Base-by-base conservation (phyloP, 2,113 vertebrate species). In the Oncorhynchus mykiss region DNA sequence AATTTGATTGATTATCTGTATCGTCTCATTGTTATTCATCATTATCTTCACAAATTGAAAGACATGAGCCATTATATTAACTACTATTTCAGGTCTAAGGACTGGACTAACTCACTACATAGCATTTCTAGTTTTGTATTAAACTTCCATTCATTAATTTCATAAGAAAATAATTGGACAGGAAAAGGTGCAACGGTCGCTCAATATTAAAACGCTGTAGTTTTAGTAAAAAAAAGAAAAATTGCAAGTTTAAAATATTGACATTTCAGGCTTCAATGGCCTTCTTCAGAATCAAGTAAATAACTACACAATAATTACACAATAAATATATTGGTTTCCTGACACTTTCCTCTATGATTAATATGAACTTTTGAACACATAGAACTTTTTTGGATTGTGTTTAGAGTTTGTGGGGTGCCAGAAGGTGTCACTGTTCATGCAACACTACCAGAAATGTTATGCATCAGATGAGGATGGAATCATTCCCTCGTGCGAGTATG, bases 371-470 rank as follows among this genome's bases (percentile, higher is more conserved):
- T 24, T 25, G 9, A 64, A 64, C 62, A n/a, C 22, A 11, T 22
- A 25, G 2, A 45, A 45, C 20, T 64, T 64, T 22, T 22, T 1
- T 0, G n/a, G n/a, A n/a, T 64, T 64, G 9, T 65, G 34, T 68
- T 34, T 18, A 27, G 74, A 22, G 78, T 85, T 84, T 82, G 67
- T 57, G 69, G 27, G 66, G 60, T 64, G 70, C 90, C 91, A 92
- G 91, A 90, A 91, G 92, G 88, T 90, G 91, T 91, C 91, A 91
- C 91, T 93, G 89, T 93, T 91, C 83, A 88, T 85, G 85, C 86
- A 90, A 89, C 75, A 77, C 85, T 57, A 65, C 24, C 69, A 80
- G 69, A 75, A n/a, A 5, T 7, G 8, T 8, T 5, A 9, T 69
- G 67, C 18, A 20, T 45, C 29, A 48, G 20, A 45, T 0, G 22